phyloP scores from a whole-genome alignment of 2,113 vertebrate species.

The Camelus bactrianus region DNA sequence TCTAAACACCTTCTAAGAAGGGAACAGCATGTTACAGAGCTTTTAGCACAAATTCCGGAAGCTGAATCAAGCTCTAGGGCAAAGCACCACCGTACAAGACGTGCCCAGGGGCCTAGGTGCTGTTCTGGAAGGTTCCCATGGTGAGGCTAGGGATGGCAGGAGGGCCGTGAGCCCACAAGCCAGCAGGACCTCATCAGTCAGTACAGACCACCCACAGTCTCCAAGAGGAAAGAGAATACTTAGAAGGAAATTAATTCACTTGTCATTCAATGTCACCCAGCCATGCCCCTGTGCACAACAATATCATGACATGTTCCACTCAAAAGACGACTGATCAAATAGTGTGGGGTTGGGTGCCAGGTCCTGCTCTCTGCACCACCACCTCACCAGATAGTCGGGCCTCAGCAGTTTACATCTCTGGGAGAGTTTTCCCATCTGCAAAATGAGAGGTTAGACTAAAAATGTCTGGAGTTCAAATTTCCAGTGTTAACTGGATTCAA shows the following conservation, averaged over 20 bases:
- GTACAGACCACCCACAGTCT: not conserved
- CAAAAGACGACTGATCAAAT: not conserved
- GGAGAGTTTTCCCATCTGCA: not conserved
- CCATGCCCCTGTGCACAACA: not conserved
- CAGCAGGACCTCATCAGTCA: not conserved
- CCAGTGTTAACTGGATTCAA: not conserved
- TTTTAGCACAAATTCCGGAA: constrained; percentile 12
- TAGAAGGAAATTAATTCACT: not conserved
- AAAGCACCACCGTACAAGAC: not conserved
- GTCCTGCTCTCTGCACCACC: not conserved
- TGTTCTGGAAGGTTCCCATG: not conserved
- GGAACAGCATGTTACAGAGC: not conserved
- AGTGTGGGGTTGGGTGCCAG: fast-evolving
- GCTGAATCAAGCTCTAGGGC: not conserved
- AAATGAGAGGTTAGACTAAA: not conserved
- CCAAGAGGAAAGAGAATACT: not conserved
- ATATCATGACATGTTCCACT: not conserved
- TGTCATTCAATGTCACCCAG: not conserved
- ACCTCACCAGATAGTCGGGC: not conserved
- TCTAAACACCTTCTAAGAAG: not conserved
- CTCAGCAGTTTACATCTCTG: not conserved
- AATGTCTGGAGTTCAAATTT: not conserved
- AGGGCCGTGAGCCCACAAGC: not conserved
- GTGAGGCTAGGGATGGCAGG: not conserved
- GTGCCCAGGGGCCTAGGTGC: too few species aligned